Evolutionary conservation across 1,140 invertebrate genomes (phyloP).

Genomic region (Drosophila gunungcola): DNA sequence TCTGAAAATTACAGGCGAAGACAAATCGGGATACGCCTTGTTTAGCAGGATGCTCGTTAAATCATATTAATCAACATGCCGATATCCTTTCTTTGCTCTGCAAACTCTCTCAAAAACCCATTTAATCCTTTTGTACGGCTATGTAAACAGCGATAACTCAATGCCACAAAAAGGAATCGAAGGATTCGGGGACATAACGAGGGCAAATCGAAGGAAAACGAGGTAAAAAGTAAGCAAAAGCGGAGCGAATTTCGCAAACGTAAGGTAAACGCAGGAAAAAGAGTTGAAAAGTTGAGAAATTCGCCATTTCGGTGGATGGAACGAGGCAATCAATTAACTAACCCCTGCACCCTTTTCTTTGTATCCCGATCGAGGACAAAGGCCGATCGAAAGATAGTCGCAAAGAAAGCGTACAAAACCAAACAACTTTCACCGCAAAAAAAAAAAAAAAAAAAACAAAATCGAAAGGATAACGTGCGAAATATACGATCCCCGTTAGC

Average conservation of each 20-base stretch:
- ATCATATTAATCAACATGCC: conserved; percentile 69
- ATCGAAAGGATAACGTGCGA: conserved; percentile 57
- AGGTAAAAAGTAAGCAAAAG: conserved; percentile 40
- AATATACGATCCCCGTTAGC: conserved; percentile 36
- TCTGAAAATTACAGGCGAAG: conserved; percentile 4
- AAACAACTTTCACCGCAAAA: conserved; percentile 70
- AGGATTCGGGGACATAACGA: conserved; percentile 12
- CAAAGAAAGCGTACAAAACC: conserved; percentile 45
- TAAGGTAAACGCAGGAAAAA: conserved; percentile 42
- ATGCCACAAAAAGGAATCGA: conserved; percentile 16
- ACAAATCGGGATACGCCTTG: conserved; percentile 39
- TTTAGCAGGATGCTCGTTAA: conserved; percentile 62
- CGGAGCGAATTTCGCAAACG: conserved; percentile 32
- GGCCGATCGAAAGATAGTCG: conserved; percentile 31
- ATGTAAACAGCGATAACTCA: conserved; percentile 75
- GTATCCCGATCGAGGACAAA: neutral
- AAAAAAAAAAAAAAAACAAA: conserved; percentile 23
- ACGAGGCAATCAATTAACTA: conserved; percentile 68
- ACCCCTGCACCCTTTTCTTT: conserved; percentile 33
- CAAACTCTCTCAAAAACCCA: conserved; percentile 64
- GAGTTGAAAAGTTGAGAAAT: conserved; percentile 77
- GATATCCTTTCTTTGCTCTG: conserved; percentile 1
- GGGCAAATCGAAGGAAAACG: conserved; percentile 17
- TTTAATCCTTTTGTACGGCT: conserved; percentile 80
- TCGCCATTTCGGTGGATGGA: conserved; percentile 30